Evolutionary conservation across 2,113 vertebrate genomes (phyloP), one percentile per base, ranked within the genome.

Genomic region (Dermatemys mawii): DNA sequence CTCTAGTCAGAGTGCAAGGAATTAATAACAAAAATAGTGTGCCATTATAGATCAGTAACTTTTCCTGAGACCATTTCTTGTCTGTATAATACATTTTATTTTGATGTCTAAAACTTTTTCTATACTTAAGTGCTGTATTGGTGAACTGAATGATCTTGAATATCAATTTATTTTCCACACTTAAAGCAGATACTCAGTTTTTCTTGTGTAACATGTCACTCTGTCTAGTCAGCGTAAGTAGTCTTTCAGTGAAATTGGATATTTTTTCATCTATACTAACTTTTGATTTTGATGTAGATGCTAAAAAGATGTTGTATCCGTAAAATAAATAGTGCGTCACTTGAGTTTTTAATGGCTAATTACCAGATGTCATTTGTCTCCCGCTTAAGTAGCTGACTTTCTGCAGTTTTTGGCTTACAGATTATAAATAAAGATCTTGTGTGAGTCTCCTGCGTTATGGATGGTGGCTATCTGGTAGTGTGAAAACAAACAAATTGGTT

Each of bases 151-250:
- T 51, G 44, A 24, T 41, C 73, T 75, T 11, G n/a, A 79, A 50
- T 5, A 3, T 67, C 32, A 19, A 44, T 2, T 44, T 5, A 0
- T 22, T 70, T 90, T 84, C 27, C 3, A 24, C 44, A 44, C 2
- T 49, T 22, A 19, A 16, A 76, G 32, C 26, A 78, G 8, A 16
- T 35, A 16, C 4, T 2, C 2, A 1, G 21, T 16, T 49, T 7
- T 11, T 11, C 48, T 41, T 54, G 24, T 14, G 24, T 2, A 48
- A 41, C 0, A 0, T 26, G 8, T 1, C 3, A 14, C 57, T 75
- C 29, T n/a, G 13, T 4, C 14, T 50, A 32, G 60, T 60, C 38
- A 1, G 10, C 46, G 0, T 3, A 16, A 67, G 46, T 12, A 48
- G 12, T 41, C 21, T 84, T 70, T 8, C 32, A 2, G 2, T 49